These are phyloP conservation scores for Leiothrix lutea DNA, from an alignment of 2,113 vertebrate genomes.

Conservation along the genomic window DNA sequence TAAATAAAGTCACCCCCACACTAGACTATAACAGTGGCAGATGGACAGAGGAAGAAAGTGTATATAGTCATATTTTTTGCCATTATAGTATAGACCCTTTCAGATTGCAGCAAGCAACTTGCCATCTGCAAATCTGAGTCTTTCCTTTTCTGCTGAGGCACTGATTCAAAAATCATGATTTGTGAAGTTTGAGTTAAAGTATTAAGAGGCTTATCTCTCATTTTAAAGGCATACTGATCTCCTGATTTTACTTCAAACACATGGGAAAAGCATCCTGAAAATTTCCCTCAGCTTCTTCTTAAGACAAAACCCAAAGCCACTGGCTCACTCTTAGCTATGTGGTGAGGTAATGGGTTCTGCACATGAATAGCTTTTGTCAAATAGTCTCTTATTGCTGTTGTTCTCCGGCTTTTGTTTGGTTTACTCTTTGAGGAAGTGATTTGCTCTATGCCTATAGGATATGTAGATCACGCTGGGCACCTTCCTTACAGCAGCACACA, in stretches of 20 bases:
- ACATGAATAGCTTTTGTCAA: constrained; percentile 34
- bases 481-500: background rate
- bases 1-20: constrained; percentile 51
- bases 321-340: background rate
- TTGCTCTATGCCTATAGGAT: background rate
- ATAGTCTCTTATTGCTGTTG: constrained; percentile 1
- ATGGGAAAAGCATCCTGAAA: constrained; percentile 22
- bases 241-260: background rate
- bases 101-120: constrained; percentile 57
- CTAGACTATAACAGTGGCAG: constrained; percentile 66
- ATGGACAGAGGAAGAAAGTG: constrained; percentile 70
- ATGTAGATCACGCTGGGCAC: background rate
- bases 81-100: constrained; percentile 57
- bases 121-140: constrained; percentile 69
- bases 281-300: background rate
- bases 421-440: background rate
- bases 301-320: constrained; percentile 13
- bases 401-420: constrained; percentile 17
- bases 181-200: constrained; percentile 31
- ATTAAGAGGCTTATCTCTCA: constrained; percentile 7
- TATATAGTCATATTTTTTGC: constrained; percentile 68
- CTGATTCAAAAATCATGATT: constrained; percentile 61
- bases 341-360: constrained; percentile 20
- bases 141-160: constrained; percentile 65
- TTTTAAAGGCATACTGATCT: constrained; percentile 33